Evolutionary conservation across 2,797 vertebrate species (phyloP), one percentile per base, ranked within the genome.

Genomic region (Bovichtus variegatus): DNA sequence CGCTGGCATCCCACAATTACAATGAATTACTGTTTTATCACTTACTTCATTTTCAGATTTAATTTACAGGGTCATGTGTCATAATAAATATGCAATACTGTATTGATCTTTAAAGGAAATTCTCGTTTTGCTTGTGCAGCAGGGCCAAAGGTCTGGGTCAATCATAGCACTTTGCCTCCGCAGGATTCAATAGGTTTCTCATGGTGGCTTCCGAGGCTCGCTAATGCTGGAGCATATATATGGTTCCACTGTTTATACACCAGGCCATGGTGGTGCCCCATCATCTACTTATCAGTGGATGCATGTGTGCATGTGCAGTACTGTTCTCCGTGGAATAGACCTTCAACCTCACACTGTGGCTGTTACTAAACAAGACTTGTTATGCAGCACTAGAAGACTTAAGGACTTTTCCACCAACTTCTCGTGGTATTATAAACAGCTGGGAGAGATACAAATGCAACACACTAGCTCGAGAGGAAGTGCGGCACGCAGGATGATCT

Each of bases 91-190:
- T 84, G 76, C 72, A 80, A 64, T 75, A 51, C 18, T 19, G 50
- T 87, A 91, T 91, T 86, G 88, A 91, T 90, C 80, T 71, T 41
- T 58, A 25, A 80, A 79, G 81, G 66, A 85, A 90, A 86, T 86
- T 85, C 63, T 83, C 53, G 44, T 74, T 83, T 78, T 80, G 74
- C 87, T 89, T 74, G 75, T 81, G 71, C 76, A 71, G 73, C 55
- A 57, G 38, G 82, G 78, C 29, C 81, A 89, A 83, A 91, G 79
- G 85, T 92, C 89, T 50, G 15, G 79, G 82, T 74, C 78, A 69
- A 81, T 74, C 73, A 63, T 74, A 72, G 63, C 65, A 43, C 50
- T 50, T 13, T 70, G 66, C n/a, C 71, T 66, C 71, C 61, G 55
- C 65, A 27, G 60, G 63, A 77, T 36, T 71, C 36, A 50, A 43